A percentile compares a stretch with the other conserved stretches of the same genome.
phyloP scores from a whole-genome alignment of 2,113 vertebrate species.

The Campylomormyrus numenius region DNA sequence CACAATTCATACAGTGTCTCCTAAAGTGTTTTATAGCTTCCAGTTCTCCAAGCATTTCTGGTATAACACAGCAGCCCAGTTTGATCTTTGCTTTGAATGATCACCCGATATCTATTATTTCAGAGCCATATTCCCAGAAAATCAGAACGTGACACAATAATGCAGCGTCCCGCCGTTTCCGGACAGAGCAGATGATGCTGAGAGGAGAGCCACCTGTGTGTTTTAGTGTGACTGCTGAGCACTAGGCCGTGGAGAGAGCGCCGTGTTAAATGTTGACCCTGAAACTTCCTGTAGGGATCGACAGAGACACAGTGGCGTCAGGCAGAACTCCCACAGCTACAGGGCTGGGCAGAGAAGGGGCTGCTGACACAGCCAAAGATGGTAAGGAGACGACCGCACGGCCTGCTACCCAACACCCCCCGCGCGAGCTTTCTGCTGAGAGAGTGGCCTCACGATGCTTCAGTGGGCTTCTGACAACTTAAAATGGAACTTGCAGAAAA shows the following conservation, averaged over 20 bases:
- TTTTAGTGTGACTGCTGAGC: conserved; percentile 52
- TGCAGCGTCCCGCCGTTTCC: background rate
- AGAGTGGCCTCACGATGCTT: conserved; percentile 11
- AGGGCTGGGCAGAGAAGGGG: conserved; percentile 78
- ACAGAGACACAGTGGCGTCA: conserved; percentile 78
- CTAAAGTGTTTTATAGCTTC: background rate
- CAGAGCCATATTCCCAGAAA: conserved; percentile 48
- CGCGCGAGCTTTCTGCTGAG: conserved; percentile 38
- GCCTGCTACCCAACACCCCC: conserved; percentile 58
- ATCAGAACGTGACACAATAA: background rate
- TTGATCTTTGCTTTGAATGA: background rate
- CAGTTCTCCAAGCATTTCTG: background rate
- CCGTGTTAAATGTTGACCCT: conserved; percentile 59
- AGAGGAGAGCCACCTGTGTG: conserved; percentile 43
- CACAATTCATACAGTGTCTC: conserved; percentile 40
- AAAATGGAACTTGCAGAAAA: conserved; percentile 3
- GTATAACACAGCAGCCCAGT: background rate
- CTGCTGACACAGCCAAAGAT: conserved; percentile 77
- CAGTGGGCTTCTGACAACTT: background rate
- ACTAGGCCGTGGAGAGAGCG: conserved; percentile 37
- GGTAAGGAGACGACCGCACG: conserved; percentile 67
- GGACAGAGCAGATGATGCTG: background rate
- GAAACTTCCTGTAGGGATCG: conserved; percentile 63
- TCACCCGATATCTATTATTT: background rate
- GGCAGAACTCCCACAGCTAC: conserved; percentile 74